phyloP scores from a whole-genome alignment of 2,888 invertebrate species.

The Celastrina argiolus region DNA sequence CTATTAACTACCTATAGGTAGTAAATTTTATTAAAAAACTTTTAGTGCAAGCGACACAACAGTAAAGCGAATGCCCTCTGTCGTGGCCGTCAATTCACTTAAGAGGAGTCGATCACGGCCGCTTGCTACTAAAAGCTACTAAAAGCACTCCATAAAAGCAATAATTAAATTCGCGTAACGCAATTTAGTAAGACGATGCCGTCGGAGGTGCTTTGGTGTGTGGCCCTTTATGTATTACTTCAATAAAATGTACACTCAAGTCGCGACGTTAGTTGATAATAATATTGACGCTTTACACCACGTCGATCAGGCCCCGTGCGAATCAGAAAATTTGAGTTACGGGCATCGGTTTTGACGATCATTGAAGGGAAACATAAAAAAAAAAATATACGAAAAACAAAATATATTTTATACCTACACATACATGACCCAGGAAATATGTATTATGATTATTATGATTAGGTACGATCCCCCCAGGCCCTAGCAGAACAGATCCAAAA shows the following conservation, averaged over 20 bases:
- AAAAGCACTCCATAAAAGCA: constrained; percentile 79
- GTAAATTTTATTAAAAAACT: not conserved
- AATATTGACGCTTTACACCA: too few relatives aligned
- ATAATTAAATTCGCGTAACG: constrained; percentile 77
- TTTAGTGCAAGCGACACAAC: constrained; percentile 6
- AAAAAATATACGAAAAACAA: too few relatives aligned
- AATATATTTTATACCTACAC: too few relatives aligned
- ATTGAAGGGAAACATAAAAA: too few relatives aligned
- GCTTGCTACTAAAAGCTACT: constrained; percentile 77
- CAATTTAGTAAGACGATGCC: constrained; percentile 72
- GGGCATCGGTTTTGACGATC: too few relatives aligned
- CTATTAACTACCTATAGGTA: not conserved
- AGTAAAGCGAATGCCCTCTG: constrained; percentile 46
- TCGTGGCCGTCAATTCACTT: constrained; percentile 72
- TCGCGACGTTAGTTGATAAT: not conserved
- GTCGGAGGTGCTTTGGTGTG: constrained; percentile 48
- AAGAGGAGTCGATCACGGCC: constrained; percentile 71
- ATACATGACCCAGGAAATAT: too few relatives aligned
- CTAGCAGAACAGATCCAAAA: too few relatives aligned
- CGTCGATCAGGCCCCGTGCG: too few relatives aligned
- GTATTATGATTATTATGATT: too few relatives aligned
- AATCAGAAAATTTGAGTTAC: too few relatives aligned
- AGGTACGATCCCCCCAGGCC: too few relatives aligned
- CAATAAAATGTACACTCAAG: constrained; percentile 14
- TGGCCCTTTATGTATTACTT: constrained; percentile 31